Evolutionary conservation across 2,888 invertebrate species (phyloP).

Genomic region (Mechanitis mazaeus): DNA sequence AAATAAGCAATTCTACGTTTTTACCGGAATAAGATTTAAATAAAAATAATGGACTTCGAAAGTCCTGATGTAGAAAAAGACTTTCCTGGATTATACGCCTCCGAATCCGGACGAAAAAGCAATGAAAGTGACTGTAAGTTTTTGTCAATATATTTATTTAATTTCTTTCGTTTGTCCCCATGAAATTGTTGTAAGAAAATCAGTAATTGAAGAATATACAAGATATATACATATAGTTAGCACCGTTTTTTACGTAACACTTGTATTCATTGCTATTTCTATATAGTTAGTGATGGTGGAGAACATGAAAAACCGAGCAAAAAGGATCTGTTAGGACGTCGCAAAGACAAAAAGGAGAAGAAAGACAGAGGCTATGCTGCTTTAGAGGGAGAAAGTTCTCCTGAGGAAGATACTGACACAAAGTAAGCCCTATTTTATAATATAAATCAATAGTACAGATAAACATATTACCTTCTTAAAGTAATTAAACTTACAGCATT

Average conservation of each 20-base stretch:
- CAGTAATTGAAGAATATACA: too few species aligned
- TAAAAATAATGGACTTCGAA: constrained; percentile 83
- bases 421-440: constrained; percentile 73
- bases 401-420: constrained; percentile 89
- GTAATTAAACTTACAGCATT: too few species aligned
- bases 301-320: constrained; percentile 87
- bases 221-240: too few species aligned
- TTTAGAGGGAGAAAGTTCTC: constrained; percentile 94
- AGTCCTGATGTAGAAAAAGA: constrained; percentile 94
- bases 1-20: too few species aligned
- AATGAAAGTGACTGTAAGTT: constrained; percentile 90
- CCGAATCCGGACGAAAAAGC: constrained; percentile 84
- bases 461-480: too few species aligned
- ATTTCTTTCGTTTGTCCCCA: too few species aligned
- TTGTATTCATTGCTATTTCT: constrained; percentile 9
- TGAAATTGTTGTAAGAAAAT: too few species aligned
- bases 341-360: constrained; percentile 91
- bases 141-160: too few species aligned
- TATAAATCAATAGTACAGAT: too few species aligned
- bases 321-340: constrained; percentile 86
- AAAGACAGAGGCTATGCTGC: constrained; percentile 93
- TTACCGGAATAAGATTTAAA: too few species aligned
- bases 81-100: constrained; percentile 91
- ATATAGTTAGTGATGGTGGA: constrained; percentile 87
- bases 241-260: not conserved